Evolutionary conservation across 2,113 vertebrate genomes (phyloP).

Genomic region (Cheirogaleus medius): DNA sequence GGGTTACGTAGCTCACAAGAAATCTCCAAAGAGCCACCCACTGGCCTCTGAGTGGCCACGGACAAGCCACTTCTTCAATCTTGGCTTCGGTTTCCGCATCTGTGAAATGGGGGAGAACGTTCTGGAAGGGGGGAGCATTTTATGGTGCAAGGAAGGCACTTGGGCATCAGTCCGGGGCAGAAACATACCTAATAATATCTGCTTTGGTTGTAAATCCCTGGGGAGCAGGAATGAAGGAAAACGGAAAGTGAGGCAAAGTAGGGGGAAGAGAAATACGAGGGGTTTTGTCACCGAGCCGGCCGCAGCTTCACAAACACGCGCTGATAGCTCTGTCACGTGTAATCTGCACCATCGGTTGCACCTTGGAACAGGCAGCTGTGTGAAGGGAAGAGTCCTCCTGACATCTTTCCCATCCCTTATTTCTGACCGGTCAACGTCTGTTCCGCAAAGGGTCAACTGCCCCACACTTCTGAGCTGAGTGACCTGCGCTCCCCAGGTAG

Average conservation of each 20-base stretch:
- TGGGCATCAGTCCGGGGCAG: not conserved
- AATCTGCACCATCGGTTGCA: not conserved
- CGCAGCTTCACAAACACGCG: rapidly evolving
- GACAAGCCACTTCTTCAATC: not conserved
- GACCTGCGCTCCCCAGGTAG: not conserved
- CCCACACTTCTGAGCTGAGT: not conserved
- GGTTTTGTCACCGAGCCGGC: not conserved
- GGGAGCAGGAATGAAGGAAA: not conserved
- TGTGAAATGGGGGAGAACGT: not conserved
- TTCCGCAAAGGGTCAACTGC: not conserved
- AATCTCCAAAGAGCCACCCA: not conserved
- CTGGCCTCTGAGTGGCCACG: not conserved
- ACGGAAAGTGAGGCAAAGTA: not conserved
- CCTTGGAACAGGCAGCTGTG: not conserved
- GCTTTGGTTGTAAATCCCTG: not conserved
- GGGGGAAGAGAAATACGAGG: too few species aligned
- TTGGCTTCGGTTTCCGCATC: not conserved
- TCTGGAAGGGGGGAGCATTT: not conserved
- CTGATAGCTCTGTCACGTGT: not conserved
- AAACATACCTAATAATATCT: not conserved
- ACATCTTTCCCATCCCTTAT: too few species aligned
- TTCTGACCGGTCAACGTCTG: not conserved
- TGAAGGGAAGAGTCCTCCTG: not conserved
- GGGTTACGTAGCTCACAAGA: not conserved
- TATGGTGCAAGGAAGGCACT: not conserved